Evolutionary conservation across 2,888 invertebrate species (phyloP), one percentile per base, ranked within the genome.

Genomic region (Scaptomyza reducta): DNA sequence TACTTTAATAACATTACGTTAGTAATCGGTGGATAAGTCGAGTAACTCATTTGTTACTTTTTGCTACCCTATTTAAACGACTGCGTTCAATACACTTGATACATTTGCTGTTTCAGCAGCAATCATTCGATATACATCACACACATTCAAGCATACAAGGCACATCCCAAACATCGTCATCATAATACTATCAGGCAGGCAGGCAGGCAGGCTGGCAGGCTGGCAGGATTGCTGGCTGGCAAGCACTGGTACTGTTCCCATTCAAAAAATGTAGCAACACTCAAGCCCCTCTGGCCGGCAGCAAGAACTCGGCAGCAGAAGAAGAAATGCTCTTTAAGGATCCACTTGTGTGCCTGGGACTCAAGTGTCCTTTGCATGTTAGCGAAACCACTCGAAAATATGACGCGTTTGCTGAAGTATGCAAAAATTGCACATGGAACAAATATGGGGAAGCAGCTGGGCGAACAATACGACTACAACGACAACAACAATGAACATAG

Each of bases 341-440:
- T 89, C 88, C 87, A 86, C 87, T 88, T 89, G 88, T 89, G 86
- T 86, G 84, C 87, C 78, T 76, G 82, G 78, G 79, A 74, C 74
- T 89, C 77, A 88, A 89, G 89, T 85, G 90, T 87, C 83, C 90
- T 90, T 89, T 86, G 82, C 87, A 89, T 90, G 90, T 90, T 90
- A 89, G 88, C 89, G 89, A 90, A 90, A 90, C 90, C 90, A 84
- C 90, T 90, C 83, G 77, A 90, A 89, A 90, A 89, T 89, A 89
- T 90, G 90, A 90, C 89, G 90, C 90, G 90, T 90, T 90, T 90
- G 90, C 89, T 90, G 88, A 90, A 90, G 90, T 90, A 89, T 89
- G 89, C 89, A 89, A 89, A 83, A 89, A 89, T 89, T 89, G 81
- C 85, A 88, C 88, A 88, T 86, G 87, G 87, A 79, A 85, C 82